These are phyloP conservation scores for Saimiri boliviensis DNA, from an alignment of 2,113 vertebrate species.

Conservation along the genomic window DNA sequence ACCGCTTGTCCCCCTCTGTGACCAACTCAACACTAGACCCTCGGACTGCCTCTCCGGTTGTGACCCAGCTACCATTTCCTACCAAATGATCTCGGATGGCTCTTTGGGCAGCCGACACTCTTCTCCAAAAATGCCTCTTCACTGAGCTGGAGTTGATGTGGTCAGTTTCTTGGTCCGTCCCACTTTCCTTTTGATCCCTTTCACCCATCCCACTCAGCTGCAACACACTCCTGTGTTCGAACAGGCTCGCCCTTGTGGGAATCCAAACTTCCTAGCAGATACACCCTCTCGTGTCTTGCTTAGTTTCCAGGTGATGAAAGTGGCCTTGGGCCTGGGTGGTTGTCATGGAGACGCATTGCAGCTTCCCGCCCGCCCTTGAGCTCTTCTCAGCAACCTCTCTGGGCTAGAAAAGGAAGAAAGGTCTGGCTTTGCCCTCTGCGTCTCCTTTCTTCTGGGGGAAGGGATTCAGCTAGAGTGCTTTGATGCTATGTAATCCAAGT, in stretches of 20 bases:
- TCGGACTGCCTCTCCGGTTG: neutral
- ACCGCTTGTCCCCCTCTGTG: neutral
- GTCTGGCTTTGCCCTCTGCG: slow-evolving; percentile 64
- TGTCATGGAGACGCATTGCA: slow-evolving; percentile 82
- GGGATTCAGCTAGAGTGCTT: slow-evolving; percentile 50
- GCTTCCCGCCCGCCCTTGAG: slow-evolving; percentile 67
- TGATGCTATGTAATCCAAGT: slow-evolving; percentile 68
- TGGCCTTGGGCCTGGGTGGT: slow-evolving; percentile 76
- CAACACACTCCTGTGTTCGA: neutral
- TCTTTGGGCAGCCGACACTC: neutral
- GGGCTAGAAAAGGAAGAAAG: slow-evolving; percentile 76
- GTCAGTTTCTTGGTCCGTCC: neutral
- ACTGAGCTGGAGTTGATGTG: neutral
- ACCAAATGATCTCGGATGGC: neutral
- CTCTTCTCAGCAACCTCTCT: slow-evolving; percentile 64
- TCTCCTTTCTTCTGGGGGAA: neutral
- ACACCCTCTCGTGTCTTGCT: slow-evolving; percentile 33
- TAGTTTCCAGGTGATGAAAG: slow-evolving; percentile 81
- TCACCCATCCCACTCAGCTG: neutral
- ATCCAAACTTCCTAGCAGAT: slow-evolving; percentile 40
- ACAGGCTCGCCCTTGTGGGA: neutral
- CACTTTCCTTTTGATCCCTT: neutral
- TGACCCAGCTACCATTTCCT: neutral
- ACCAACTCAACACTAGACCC: neutral
- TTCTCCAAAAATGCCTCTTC: neutral